Percentiles rank a stretch among this genome's conserved stretches.
Evolutionary conservation across 2,113 vertebrate genomes (phyloP).

Genomic region (Puffinus mauretanicus): DNA sequence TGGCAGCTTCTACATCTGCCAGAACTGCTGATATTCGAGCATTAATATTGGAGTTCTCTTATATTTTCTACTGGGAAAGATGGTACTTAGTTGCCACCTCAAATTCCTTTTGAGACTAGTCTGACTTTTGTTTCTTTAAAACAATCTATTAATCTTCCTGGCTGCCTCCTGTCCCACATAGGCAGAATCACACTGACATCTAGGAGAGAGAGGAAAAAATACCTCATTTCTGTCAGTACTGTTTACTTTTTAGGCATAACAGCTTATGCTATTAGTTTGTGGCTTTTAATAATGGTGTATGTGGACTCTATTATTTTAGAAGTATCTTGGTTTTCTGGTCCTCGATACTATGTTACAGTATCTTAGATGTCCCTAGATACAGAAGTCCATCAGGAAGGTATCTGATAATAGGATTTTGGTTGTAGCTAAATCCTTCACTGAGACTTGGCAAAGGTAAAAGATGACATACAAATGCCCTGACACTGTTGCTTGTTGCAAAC

Average conservation of each 20-base stretch:
- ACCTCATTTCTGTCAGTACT: not conserved
- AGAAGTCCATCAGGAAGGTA: not conserved
- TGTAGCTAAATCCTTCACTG: not conserved
- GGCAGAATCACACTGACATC: not conserved
- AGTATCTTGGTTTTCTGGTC: not conserved
- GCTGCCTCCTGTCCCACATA: not conserved
- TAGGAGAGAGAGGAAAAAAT: not conserved
- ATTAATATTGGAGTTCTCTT: not conserved
- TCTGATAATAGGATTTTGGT: conserved; percentile 21
- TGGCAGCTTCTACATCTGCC: not conserved
- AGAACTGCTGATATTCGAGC: not conserved
- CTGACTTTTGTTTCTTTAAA: not conserved
- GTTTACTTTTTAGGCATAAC: not conserved
- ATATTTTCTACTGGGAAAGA: not conserved
- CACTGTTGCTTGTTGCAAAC: conserved; percentile 7
- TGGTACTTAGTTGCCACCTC: not conserved
- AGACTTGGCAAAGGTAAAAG: conserved; percentile 17
- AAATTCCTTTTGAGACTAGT: not conserved
- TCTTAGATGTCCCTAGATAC: not conserved
- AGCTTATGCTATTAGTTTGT: not conserved
- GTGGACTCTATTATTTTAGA: not conserved
- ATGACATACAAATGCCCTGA: not conserved
- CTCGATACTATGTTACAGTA: accelerated
- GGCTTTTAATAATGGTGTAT: not conserved
- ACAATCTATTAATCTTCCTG: not conserved